Conservation (phyloP, 2,797 vertebrate species). For the Gouania willdenowi region DNA sequence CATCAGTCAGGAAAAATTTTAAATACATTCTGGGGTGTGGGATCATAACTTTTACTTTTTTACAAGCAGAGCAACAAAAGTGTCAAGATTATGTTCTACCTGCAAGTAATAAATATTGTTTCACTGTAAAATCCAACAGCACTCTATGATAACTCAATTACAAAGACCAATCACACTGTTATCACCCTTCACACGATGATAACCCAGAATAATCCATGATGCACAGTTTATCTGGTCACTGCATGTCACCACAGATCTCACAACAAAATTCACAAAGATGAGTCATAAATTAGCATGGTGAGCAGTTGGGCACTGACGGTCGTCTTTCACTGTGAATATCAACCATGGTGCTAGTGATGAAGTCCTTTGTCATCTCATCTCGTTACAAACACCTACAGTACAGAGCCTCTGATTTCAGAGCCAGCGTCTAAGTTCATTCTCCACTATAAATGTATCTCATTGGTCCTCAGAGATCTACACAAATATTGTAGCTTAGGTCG, state of each 20-base stretch:
- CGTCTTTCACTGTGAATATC: constrained; percentile 77
- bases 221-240: constrained; percentile 45
- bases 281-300: constrained; percentile 71
- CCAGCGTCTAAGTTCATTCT: constrained; percentile 34
- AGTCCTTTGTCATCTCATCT: constrained; percentile 64
- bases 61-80: too few species aligned
- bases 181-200: constrained; percentile 10
- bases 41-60: too few species aligned
- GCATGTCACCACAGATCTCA: constrained; percentile 47
- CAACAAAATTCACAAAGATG: constrained; percentile 48
- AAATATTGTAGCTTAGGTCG: too few species aligned
- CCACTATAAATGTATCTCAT: too few species aligned
- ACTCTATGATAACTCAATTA: constrained; percentile 10
- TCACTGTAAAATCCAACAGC: constrained; percentile 6
- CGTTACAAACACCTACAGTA: constrained; percentile 65
- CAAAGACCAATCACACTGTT: constrained; percentile 4
- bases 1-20: too few species aligned
- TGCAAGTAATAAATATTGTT: too few species aligned
- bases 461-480: too few species aligned
- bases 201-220: constrained; percentile 42
- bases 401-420: constrained; percentile 52
- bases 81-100: too few species aligned
- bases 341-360: constrained; percentile 64
- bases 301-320: constrained; percentile 74
- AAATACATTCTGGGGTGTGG: too few species aligned